Percentiles rank a stretch among this genome's conserved stretches.
These are phyloP conservation scores for Lepetodrilus schrolli DNA, from an alignment of 2,888 invertebrate genomes.

Conservation along the genomic window DNA sequence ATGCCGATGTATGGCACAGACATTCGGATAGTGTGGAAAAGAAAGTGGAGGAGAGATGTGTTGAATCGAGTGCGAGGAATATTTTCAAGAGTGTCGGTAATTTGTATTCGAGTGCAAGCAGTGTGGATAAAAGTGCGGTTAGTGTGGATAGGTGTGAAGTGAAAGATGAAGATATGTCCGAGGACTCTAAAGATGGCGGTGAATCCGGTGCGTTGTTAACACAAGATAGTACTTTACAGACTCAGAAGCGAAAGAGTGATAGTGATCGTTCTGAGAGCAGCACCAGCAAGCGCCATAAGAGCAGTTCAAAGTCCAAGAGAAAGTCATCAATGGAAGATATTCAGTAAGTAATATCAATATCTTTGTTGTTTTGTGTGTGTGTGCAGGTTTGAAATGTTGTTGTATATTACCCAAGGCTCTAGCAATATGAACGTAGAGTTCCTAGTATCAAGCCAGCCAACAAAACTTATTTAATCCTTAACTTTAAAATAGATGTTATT, in stretches of 20 bases:
- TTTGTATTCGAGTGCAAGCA: background rate
- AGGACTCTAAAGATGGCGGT: background rate
- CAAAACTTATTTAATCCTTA: background rate
- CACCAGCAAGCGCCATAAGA: conserved; percentile 26
- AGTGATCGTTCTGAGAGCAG: conserved; percentile 9
- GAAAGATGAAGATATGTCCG: background rate
- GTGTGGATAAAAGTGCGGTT: background rate
- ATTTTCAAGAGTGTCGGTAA: background rate
- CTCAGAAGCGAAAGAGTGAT: conserved; percentile 29
- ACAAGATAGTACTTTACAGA: background rate
- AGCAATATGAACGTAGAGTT: no score
- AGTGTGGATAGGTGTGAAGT: background rate
- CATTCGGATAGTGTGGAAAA: background rate
- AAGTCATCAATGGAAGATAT: conserved; percentile 7
- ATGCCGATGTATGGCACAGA: background rate
- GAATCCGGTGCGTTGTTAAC: background rate
- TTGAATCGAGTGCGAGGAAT: background rate
- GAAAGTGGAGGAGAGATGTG: background rate
- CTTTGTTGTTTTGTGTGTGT: no score
- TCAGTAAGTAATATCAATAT: conserved; percentile 28
- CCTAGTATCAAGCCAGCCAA: background rate
- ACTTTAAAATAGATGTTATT: background rate
- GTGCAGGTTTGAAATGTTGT: no score
- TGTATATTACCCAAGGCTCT: no score
- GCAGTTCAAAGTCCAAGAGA: conserved; percentile 18